phyloP scores from a whole-genome alignment of 2,113 vertebrate species.

The Hiodon alosoides region DNA sequence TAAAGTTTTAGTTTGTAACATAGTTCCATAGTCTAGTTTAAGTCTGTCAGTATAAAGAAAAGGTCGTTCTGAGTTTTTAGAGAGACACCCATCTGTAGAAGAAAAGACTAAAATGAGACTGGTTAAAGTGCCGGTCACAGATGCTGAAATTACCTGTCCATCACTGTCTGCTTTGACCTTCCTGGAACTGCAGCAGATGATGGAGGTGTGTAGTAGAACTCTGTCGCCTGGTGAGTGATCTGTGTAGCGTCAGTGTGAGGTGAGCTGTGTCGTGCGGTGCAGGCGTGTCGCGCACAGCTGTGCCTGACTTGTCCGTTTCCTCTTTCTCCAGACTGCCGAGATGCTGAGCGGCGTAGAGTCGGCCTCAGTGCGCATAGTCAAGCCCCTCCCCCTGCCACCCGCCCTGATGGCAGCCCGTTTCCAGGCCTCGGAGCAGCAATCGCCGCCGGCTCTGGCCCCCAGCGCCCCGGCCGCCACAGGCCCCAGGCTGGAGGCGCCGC shows the following conservation, averaged over 20 bases:
- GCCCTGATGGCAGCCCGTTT: slow-evolving; percentile 30
- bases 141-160: slow-evolving; percentile 52
- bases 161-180: slow-evolving; percentile 62
- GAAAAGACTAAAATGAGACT: slow-evolving; percentile 25
- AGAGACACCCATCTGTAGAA: neutral
- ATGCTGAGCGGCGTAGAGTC: slow-evolving; percentile 84
- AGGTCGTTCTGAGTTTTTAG: neutral
- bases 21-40: too few relatives aligned
- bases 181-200: slow-evolving; percentile 70
- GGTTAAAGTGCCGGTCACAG: slow-evolving; percentile 6
- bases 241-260: slow-evolving; percentile 20
- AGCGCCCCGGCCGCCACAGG: slow-evolving; percentile 50
- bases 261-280: slow-evolving; percentile 13
- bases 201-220: slow-evolving; percentile 69
- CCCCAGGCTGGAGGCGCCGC: slow-evolving; percentile 66
- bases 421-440: slow-evolving; percentile 20
- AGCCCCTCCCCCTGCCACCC: slow-evolving; percentile 53
- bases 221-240: slow-evolving; percentile 63
- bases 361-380: slow-evolving; percentile 74
- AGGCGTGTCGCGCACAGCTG: neutral
- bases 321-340: slow-evolving; percentile 73
- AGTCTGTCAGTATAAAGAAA: neutral
- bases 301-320: slow-evolving; percentile 20
- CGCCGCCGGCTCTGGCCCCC: slow-evolving; percentile 11
- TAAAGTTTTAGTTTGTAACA: neutral